These are phyloP conservation scores for Andricus curvator DNA, from an alignment of 2,888 invertebrate genomes.

Conservation along the genomic window DNA sequence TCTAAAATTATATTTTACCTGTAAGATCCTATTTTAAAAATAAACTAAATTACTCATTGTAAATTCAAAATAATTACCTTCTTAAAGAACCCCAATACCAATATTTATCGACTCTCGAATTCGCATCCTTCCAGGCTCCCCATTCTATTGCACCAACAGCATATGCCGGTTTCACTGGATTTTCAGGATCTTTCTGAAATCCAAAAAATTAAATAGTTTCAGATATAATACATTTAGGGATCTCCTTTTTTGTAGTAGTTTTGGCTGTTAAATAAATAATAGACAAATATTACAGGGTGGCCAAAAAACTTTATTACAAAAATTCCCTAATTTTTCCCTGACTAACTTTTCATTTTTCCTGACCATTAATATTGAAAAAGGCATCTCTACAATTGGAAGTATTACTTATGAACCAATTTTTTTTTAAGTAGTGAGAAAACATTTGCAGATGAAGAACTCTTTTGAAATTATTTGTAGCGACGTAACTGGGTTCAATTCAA, in stretches of 20 bases:
- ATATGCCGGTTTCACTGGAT: conserved; percentile 85
- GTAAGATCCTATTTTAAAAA: conserved; percentile 13
- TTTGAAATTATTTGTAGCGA: too few species aligned
- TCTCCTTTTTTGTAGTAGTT: not conserved
- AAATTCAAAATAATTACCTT: conserved; percentile 69
- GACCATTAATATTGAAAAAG: too few species aligned
- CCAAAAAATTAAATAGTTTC: conserved; percentile 31
- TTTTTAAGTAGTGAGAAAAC: too few species aligned
- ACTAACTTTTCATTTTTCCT: too few species aligned
- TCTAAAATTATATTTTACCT: not conserved
- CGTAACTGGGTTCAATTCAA: too few species aligned
- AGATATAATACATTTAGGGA: conserved; percentile 17
- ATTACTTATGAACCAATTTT: too few species aligned
- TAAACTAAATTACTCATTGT: not conserved
- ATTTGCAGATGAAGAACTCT: too few species aligned
- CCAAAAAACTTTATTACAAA: too few species aligned
- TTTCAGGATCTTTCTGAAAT: conserved; percentile 68
- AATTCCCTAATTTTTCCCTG: too few species aligned
- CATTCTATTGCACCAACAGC: conserved; percentile 89
- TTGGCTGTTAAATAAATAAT: not conserved
- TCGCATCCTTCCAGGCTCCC: conserved; percentile 91
- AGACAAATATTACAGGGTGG: not conserved
- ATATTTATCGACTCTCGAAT: conserved; percentile 87
- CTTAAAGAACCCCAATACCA: conserved; percentile 92
- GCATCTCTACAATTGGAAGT: too few species aligned